A percentile compares a stretch with the other conserved stretches of the same genome.
phyloP scores from a whole-genome alignment of 2,113 vertebrate species.

The Pungitius pungitius region DNA sequence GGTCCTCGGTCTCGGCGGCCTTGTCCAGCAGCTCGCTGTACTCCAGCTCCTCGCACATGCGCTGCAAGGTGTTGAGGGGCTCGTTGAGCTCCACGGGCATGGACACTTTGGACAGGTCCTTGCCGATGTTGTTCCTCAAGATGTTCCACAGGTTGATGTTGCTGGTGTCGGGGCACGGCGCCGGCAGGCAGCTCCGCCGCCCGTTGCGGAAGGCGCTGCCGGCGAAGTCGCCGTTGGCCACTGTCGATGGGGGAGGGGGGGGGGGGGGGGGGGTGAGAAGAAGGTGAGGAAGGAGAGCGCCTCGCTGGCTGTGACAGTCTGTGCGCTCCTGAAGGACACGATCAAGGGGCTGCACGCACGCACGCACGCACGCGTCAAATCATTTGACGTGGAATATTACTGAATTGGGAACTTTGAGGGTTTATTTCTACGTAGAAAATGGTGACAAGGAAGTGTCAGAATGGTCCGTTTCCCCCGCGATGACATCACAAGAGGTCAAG shows the following conservation, averaged over 20 bases:
- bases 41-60: constrained; percentile 97
- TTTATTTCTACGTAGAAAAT: no score
- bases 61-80: constrained; percentile 97
- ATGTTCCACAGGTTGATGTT: constrained; percentile 99
- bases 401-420: background rate
- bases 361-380: background rate
- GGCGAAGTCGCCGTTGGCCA: constrained; percentile 94
- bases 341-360: background rate
- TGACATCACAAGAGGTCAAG: no score
- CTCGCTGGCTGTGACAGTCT: background rate
- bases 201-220: constrained; percentile 94
- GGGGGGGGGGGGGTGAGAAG: constrained; percentile 16
- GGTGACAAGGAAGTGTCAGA: background rate
- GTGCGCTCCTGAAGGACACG: background rate
- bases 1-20: constrained; percentile 91
- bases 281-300: background rate
- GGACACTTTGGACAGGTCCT: constrained; percentile 98
- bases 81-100: constrained; percentile 99
- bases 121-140: constrained; percentile 98
- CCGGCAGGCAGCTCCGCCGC: constrained; percentile 90
- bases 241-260: no score
- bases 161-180: constrained; percentile 94
- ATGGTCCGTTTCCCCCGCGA: background rate
- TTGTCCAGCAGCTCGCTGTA: constrained; percentile 98
- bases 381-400: background rate